Evolutionary conservation across 2,113 vertebrate species (phyloP).

Genomic region (Malurus elegans): DNA sequence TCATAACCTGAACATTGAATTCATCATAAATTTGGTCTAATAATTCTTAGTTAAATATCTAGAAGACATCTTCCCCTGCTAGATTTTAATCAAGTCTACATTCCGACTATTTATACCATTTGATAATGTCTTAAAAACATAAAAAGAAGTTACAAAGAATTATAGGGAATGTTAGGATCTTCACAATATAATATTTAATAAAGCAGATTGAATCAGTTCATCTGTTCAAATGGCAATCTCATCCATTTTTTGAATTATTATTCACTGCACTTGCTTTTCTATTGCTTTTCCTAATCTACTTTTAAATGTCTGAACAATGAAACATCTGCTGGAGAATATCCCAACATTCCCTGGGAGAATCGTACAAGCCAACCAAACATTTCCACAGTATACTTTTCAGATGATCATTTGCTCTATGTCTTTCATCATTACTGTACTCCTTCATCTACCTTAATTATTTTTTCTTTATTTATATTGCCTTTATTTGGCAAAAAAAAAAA

Average conservation of each 20-base stretch:
- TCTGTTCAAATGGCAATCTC: not conserved
- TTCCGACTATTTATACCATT: not conserved
- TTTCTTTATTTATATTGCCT: not conserved
- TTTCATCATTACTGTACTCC: not conserved
- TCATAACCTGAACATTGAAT: not conserved
- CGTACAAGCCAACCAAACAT: not conserved
- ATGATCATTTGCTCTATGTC: not conserved
- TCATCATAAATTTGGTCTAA: not conserved
- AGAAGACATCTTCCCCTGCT: not conserved
- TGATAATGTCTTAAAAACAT: not conserved
- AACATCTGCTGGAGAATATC: conserved; percentile 13
- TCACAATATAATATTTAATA: not conserved
- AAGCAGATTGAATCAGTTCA: not conserved
- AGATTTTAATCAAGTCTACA: not conserved
- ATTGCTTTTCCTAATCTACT: not conserved
- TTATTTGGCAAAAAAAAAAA: not conserved
- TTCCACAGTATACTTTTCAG: not conserved
- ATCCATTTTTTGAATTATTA: not conserved
- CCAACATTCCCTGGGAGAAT: not conserved
- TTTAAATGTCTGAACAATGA: conserved; percentile 12
- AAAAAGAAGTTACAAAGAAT: not conserved
- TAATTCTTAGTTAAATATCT: not conserved
- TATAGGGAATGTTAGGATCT: not conserved
- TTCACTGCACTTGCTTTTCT: not conserved
- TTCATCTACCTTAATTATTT: not conserved